Base-by-base conservation (phyloP, 2,113 vertebrate species). In the Gnathonemus echidnorhynchus region DNA sequence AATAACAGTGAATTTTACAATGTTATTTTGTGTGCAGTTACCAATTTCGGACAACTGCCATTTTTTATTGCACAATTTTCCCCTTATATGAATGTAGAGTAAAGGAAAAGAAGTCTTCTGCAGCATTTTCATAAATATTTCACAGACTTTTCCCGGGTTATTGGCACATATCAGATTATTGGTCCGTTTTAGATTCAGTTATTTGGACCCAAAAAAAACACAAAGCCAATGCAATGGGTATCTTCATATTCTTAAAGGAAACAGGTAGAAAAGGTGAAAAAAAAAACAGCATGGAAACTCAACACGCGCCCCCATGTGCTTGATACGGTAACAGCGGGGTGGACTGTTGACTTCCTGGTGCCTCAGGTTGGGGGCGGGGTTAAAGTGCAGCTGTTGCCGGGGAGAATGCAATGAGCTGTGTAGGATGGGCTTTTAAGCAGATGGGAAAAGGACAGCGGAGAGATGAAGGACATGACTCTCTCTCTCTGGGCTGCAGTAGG, bases 401-500 rank as follows among this genome's bases (percentile, higher is more conserved):
- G 24, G 85, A 84, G 42, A 90, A 91, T 92, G 89, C 91, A 92
- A 94, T 90, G 90, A 93, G 86, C 88, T 90, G 85, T 88, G 49
- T 84, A 58, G 89, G 90, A 89, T 91, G 91, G 89, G 31, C 13
- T 80, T 80, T 80, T 80, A 39, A 42, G 13, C 74, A 80, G 74
- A 42, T 80, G 74, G 74, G 31, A 42, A 49, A 91, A 91, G 90
- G 92, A 80, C 90, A 89, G 66, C 88, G 83, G 27, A 88, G 93
- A 91, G 90, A 39, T 42, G 35, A 39, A 80, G 74, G 74, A 80
- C 74, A 80, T 42, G 35, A 80, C 74, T 42, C 35, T 80, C 27
- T 39, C 70, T 17, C 35, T 77, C 5, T 42, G 35, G 31, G 35
- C 74, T 80, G 35, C 74, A 80, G 74, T 8, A 39, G 74, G 74